phyloP scores from a whole-genome alignment of 2,113 vertebrate genomes.

The Alethe diademata region DNA sequence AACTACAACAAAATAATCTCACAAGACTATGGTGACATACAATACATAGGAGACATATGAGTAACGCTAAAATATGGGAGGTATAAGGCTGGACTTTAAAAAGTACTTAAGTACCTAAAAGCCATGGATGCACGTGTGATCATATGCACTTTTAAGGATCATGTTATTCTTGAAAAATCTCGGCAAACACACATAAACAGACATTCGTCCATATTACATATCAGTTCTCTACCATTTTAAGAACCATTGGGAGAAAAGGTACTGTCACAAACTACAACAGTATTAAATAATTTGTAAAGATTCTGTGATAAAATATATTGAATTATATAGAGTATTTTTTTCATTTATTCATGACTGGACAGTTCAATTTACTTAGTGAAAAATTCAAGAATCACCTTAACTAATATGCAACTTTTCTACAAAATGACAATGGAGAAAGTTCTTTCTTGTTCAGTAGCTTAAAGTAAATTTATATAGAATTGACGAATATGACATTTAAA shows the following conservation, averaged over 20 bases:
- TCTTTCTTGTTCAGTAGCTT: background rate
- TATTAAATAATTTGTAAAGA: background rate
- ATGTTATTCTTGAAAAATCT: background rate
- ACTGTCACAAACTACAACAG: fast-evolving
- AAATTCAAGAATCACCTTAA: background rate
- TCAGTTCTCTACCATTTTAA: background rate
- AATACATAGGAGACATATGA: background rate
- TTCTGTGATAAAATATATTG: background rate
- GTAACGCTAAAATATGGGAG: background rate
- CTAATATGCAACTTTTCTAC: background rate
- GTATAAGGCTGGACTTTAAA: background rate
- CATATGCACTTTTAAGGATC: background rate
- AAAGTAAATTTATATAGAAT: background rate
- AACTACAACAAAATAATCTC: background rate
- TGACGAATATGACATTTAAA: background rate
- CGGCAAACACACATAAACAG: background rate
- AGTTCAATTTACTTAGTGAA: background rate
- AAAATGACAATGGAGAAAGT: background rate
- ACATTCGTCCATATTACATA: background rate
- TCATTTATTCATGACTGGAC: background rate
- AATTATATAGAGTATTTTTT: background rate
- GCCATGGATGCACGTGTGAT: background rate
- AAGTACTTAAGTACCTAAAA: background rate
- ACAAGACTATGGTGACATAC: background rate
- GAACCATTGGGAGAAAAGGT: background rate